Evolutionary conservation across 2,797 vertebrate genomes (phyloP).

Genomic region (Distichodus sexfasciatus): DNA sequence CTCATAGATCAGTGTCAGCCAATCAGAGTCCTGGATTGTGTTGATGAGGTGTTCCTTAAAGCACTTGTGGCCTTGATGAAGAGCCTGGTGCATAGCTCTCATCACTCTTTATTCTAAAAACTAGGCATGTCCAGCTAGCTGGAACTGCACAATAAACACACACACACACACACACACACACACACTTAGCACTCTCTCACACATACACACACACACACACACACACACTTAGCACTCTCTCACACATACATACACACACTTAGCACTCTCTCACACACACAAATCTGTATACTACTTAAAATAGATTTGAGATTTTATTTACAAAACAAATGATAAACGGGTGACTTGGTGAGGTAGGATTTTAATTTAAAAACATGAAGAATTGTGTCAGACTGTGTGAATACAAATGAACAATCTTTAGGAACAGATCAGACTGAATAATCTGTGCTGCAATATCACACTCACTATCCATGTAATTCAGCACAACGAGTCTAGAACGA

Average conservation of each 20-base stretch:
- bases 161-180: conserved; percentile 2
- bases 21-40: conserved; percentile 49
- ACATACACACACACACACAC: not conserved
- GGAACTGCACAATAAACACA: not conserved
- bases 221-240: not conserved
- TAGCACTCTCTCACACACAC: too few species aligned
- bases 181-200: not conserved
- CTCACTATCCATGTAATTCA: not conserved
- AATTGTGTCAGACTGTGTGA: conserved; percentile 20
- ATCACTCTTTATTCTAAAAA: conserved; percentile 50
- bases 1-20: conserved; percentile 51
- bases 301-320: not conserved
- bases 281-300: not conserved
- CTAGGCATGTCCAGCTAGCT: not conserved
- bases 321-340: not conserved
- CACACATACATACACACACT: not conserved
- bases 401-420: not conserved
- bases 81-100: conserved; percentile 30
- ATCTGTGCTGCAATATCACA: too few species aligned
- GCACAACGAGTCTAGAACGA: not conserved
- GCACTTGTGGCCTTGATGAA: conserved; percentile 45
- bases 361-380: not conserved
- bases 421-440: not conserved
- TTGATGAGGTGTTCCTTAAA: conserved; percentile 42
- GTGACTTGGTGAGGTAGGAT: not conserved